These are phyloP conservation scores for Cyclophora punctaria DNA, from an alignment of 2,888 invertebrate genomes.

Conservation along the genomic window DNA sequence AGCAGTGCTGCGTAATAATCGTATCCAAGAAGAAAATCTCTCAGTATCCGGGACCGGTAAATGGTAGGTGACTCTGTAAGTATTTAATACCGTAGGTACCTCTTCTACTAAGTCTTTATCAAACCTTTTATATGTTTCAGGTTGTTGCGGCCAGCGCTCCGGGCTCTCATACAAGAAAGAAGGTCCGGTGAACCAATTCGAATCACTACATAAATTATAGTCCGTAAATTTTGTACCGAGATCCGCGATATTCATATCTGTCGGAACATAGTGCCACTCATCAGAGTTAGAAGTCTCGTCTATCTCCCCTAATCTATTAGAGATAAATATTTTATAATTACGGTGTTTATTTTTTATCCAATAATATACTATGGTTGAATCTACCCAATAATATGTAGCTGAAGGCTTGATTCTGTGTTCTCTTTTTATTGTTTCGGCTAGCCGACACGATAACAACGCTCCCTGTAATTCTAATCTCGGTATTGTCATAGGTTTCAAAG, in stretches of 20 bases:
- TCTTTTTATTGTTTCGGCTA: neutral
- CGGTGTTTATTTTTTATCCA: constrained; percentile 5
- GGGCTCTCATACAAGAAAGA: neutral
- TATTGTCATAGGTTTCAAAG: neutral
- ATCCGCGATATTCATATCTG: constrained; percentile 3
- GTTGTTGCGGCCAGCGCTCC: neutral
- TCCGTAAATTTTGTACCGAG: neutral
- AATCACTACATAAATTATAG: neutral
- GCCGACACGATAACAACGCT: constrained; percentile 1
- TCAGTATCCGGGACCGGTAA: constrained; percentile 1
- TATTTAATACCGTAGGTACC: neutral
- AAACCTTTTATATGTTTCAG: neutral
- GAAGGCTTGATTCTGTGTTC: constrained; percentile 3
- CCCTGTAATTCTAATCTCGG: constrained; percentile 3
- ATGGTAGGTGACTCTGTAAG: neutral
- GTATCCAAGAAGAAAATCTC: constrained; percentile 5
- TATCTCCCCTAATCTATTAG: constrained; percentile 11
- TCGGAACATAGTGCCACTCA: constrained; percentile 8
- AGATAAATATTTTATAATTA: constrained; percentile 5
- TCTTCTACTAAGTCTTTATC: neutral
- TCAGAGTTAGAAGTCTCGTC: constrained; percentile 4
- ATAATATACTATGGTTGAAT: constrained; percentile 7
- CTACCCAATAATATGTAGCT: constrained; percentile 5
- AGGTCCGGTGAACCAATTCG: neutral
- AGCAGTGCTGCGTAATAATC: constrained; percentile 1